These are phyloP conservation scores for Choloepus didactylus DNA, from an alignment of 2,797 vertebrate genomes.

Conservation along the genomic window DNA sequence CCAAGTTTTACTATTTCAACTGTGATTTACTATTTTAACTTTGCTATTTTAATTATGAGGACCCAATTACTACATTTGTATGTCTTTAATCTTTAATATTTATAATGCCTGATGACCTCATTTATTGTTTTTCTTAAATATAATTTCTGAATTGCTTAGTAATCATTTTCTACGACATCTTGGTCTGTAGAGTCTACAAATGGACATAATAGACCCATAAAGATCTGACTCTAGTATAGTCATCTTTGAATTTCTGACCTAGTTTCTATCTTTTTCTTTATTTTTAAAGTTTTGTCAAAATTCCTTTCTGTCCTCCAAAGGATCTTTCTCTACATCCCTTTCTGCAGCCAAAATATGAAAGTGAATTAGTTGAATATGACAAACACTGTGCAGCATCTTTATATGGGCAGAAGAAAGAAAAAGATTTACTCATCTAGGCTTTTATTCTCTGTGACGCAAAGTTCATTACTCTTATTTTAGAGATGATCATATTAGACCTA, in stretches of 20 bases:
- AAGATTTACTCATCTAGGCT: neutral
- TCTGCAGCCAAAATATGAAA: conserved; percentile 3
- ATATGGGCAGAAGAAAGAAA: neutral
- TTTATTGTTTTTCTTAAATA: conserved; percentile 6
- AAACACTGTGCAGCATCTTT: neutral
- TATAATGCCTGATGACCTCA: neutral
- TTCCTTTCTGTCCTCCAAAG: neutral
- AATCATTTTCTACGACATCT: neutral
- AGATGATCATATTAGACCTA: conserved; percentile 9
- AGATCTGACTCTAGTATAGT: neutral
- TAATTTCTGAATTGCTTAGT: neutral
- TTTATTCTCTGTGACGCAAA: conserved; percentile 36
- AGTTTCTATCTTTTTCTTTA: neutral
- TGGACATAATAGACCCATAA: neutral
- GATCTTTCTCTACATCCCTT: neutral
- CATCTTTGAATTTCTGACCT: neutral
- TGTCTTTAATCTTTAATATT: neutral
- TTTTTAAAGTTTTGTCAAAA: conserved; percentile 10
- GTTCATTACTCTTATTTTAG: conserved; percentile 59
- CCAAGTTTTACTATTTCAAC: neutral
- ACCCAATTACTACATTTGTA: neutral
- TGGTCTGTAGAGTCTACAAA: neutral
- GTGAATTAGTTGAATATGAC: conserved; percentile 26
- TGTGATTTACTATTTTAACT: neutral
- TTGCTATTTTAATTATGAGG: neutral